Conservation (phyloP, 2,888 invertebrate species). For the Euproctis similis region DNA sequence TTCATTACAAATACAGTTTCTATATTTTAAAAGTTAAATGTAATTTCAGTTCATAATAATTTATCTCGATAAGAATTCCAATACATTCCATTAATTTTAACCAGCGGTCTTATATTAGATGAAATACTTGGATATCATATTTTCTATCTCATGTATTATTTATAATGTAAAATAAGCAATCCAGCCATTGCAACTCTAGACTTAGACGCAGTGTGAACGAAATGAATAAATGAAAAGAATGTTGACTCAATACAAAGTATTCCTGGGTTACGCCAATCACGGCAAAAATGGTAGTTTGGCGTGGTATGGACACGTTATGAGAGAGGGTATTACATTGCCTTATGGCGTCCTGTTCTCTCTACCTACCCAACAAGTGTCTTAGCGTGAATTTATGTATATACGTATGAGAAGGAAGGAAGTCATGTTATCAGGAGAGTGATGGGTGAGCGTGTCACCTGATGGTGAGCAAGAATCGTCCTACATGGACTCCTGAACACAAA, state of each 20-base stretch:
- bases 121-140: slow-evolving; percentile 49
- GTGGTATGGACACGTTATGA: too few relatives aligned
- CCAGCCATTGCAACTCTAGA: slow-evolving; percentile 55
- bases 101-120: slow-evolving; percentile 49
- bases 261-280: slow-evolving; percentile 29
- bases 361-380: too few relatives aligned
- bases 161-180: slow-evolving; percentile 55
- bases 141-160: slow-evolving; percentile 66
- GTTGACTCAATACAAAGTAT: slow-evolving; percentile 39
- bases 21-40: slow-evolving; percentile 13
- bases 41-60: slow-evolving; percentile 37
- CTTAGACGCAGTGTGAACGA: slow-evolving; percentile 50
- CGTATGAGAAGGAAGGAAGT: too few relatives aligned
- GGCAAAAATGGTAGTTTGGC: slow-evolving; percentile 2
- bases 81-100: slow-evolving; percentile 65
- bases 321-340: too few relatives aligned
- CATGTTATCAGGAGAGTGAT: too few relatives aligned
- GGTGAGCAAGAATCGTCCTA: too few relatives aligned
- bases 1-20: slow-evolving; percentile 11
- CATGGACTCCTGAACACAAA: too few relatives aligned
- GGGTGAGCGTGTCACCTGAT: too few relatives aligned
- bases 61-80: slow-evolving; percentile 59
- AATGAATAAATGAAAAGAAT: slow-evolving; percentile 55
- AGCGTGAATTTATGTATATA: too few relatives aligned
- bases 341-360: too few relatives aligned